Conservation (phyloP, 2,888 invertebrate genomes). For the Dolichopus griseipennis region DNA sequence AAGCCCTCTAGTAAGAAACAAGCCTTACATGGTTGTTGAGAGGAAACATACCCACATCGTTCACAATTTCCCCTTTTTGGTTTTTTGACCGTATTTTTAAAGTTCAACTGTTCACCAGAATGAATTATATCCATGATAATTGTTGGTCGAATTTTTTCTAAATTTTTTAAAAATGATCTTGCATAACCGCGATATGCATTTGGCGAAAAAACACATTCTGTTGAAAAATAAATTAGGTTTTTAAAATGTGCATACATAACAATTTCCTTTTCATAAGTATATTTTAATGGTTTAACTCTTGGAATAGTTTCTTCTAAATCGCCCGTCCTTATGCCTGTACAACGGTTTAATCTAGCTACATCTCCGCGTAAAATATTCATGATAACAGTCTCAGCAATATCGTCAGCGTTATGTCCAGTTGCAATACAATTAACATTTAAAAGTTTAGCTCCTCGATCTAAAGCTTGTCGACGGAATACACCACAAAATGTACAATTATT, state of each 20-base stretch:
- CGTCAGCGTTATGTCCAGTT: slow-evolving; percentile 95
- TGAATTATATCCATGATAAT: slow-evolving; percentile 90
- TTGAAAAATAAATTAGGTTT: slow-evolving; percentile 93
- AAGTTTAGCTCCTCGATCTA: slow-evolving; percentile 87
- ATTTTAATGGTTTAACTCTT: slow-evolving; percentile 91
- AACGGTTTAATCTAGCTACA: slow-evolving; percentile 83
- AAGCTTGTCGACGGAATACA: slow-evolving; percentile 88
- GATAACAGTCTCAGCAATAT: slow-evolving; percentile 95
- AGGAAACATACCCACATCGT: slow-evolving; percentile 83
- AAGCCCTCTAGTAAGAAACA: slow-evolving; percentile 92
- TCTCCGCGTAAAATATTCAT: slow-evolving; percentile 98
- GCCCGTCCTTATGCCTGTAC: slow-evolving; percentile 75
- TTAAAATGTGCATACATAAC: slow-evolving; percentile 99
- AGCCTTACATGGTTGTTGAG: slow-evolving; percentile 92
- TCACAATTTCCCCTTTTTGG: slow-evolving; percentile 72
- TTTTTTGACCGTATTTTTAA: slow-evolving; percentile 73
- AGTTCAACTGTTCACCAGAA: slow-evolving; percentile 77
- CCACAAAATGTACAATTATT: slow-evolving; percentile 98
- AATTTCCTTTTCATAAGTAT: slow-evolving; percentile 97
- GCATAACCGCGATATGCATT: slow-evolving; percentile 95
- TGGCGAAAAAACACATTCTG: slow-evolving; percentile 97
- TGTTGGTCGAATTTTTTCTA: slow-evolving; percentile 86
- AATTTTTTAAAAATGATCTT: slow-evolving; percentile 80
- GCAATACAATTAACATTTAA: slow-evolving; percentile 87
- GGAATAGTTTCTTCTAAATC: slow-evolving; percentile 74